Base-by-base conservation (phyloP, 2,113 vertebrate species). In the Callaeas wilsoni region DNA sequence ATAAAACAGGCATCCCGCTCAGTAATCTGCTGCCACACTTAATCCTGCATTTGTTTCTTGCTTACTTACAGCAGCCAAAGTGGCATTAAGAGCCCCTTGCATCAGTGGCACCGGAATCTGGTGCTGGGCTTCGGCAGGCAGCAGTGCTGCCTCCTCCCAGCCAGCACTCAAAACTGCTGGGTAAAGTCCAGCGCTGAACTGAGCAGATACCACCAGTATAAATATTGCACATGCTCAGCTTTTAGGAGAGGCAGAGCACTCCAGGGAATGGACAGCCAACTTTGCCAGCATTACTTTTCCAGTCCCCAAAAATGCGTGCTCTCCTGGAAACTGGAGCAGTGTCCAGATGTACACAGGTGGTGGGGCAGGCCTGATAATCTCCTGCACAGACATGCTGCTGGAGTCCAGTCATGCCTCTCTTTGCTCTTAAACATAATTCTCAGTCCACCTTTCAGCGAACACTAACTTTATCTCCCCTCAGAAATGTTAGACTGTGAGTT, bases 11-110 rank as follows among this genome's bases (percentile, higher is more conserved):
- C 69, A 3, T 73, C 46, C 33, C 0, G 0, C 64, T 44, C 87
- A 50, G 92, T 80, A 74, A 55, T 89, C 90, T 94, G 68, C 91
- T 87, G 84, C 6, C 60, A 90, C 82, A 84, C 77, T 95, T 93
- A 90, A 96, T 97, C 95, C 92, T 93, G 88, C 84, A 83, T 93
- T 88, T 93, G 89, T 91, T 90, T 94, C 93, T 95, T 76, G 89
- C 79, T 97, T 77, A 33, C 79, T 83, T 80, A 88, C 44, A 88
- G 91, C 94, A 92, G 95, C 46, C 74, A 6, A 89, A 90, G 26
- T 13, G 50, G 73, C 57, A 46, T 83, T 75, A 64, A 60, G 49
- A 74, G 74, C 6, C 12, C 21, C 23, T 16, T 4, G 10, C 87
- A 73, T 37, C 69, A 57, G 30, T 22, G 20, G 42, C 5, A 3